A percentile compares a stretch with the other conserved stretches of the same genome.
These are phyloP conservation scores for Elgaria multicarinata DNA, from an alignment of 2,113 vertebrate species.

Conservation along the genomic window DNA sequence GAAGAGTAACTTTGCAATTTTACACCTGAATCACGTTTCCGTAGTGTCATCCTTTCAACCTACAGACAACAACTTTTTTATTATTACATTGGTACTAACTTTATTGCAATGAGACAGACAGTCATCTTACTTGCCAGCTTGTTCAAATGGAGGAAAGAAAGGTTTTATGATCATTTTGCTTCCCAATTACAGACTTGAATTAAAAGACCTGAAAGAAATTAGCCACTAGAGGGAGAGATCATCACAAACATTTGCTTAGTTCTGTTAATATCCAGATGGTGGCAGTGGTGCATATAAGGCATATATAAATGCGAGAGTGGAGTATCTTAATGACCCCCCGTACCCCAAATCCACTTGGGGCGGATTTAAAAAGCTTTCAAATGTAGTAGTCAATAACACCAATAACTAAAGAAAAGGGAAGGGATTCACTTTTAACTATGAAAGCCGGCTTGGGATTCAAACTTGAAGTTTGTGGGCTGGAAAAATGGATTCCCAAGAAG, in stretches of 20 bases:
- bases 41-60: background rate
- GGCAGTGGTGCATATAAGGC: slow-evolving; percentile 9
- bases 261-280: slow-evolving; percentile 1
- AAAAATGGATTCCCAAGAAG: background rate
- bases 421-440: background rate
- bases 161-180: background rate
- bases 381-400: background rate
- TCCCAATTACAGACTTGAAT: background rate
- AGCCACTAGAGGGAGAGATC: slow-evolving; percentile 21
- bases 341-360: background rate
- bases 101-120: background rate
- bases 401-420: background rate
- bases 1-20: background rate
- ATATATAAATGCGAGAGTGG: background rate
- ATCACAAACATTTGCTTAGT: slow-evolving; percentile 8
- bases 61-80: background rate
- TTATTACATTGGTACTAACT: background rate
- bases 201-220: slow-evolving; percentile 30
- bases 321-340: background rate
- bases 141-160: background rate
- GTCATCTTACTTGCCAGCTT: background rate
- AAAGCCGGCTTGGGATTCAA: background rate
- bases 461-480: background rate
- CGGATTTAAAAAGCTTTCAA: background rate
- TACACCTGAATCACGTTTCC: background rate